Evolutionary conservation across 2,888 invertebrate species (phyloP), one percentile per base, ranked within the genome.

Genomic region (Emmelina monodactyla): DNA sequence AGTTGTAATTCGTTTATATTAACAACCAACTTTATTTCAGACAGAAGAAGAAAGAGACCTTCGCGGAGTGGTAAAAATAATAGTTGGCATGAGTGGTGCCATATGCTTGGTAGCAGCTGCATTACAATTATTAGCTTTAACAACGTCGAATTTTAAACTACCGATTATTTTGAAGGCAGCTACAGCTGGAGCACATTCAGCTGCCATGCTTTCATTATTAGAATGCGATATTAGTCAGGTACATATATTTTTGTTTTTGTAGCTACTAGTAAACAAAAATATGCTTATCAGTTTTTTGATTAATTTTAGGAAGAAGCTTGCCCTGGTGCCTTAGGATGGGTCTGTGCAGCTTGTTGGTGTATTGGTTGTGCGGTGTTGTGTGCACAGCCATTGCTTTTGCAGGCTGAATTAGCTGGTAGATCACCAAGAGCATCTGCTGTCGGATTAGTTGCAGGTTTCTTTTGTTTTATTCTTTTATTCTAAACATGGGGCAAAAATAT

Each of bases 341-440:
- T 88, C 32, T 90, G 89, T 84, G 80, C 86, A 3, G 85, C 87
- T 56, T 87, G 68, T 65, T 89, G 53, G 82, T 88, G 55, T 70
- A 69, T 86, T 10, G 86, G 85, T 0, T 83, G 88, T 61, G 88
- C 88, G 5, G 86, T 88, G 14, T 84, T 89, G 42, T 83, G 89
- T 40, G 88, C 88, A 28, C 87, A 87, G 55, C 83, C 88, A 22
- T 68, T 89, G 34, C 79, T 88, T 40, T 81, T 89, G 43, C 88
- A 88, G 47, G 86, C 88, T 0, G 88, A 89, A 58, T 66, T 88
- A 31, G 85, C 87, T 2, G 75, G 75, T 3, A 81, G 86, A 30
- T 62, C 84, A 37, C 84, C 86, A 46, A 84, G 84, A 30, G 84
- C 84, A 28, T 86, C 87, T 1, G 85, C 88, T 1, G 83, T 88